Evolutionary conservation across 2,797 vertebrate genomes (phyloP), one percentile per base, ranked within the genome.

Genomic region (Artibeus lituratus): DNA sequence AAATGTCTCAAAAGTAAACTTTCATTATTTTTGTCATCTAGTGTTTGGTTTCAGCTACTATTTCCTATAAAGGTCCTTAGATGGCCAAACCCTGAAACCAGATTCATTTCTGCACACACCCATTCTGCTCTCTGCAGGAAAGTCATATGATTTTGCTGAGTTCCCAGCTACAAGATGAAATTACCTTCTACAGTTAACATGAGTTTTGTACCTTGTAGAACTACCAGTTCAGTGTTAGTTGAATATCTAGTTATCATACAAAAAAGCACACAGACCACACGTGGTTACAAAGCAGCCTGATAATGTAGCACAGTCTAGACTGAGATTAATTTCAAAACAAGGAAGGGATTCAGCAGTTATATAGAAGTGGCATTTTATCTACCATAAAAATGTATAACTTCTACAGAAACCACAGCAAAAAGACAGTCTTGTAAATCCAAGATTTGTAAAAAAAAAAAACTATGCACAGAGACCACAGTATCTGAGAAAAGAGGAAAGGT

Each of bases 401-500:
- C 32, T n/a, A n/a, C 62, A 65, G 32, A 62, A 65, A 7, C 32
- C 32, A 65, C 62, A 98, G 96, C 97, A 94, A 98, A 98, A 98
- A 97, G 97, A 98, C 97, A 98, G 96, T 97, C 96, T 95, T 88
- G 87, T 94, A 94, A 98, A 96, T 96, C 97, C 92, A 97, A 96
- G 87, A 93, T 94, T 87, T 96, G 97, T 98, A 44, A 98, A 98
- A 98, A 98, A 97, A 44, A 98, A 98, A 98, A 98, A 97, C 98
- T 98, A 97, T 94, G 97, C 98, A 98, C 97, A 98, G 95, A 98
- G 93, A 94, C 97, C 95, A 97, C 82, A 7, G 95, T 97, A 96
- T 94, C 35, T 94, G 97, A 90, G 95, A 96, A 97, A 91, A 91
- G 51, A 97, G 49, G 89, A 77, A 32, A 96, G 44, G 72, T 98